Conservation (phyloP, 2,113 vertebrate genomes). For the Scalopus aquaticus region DNA sequence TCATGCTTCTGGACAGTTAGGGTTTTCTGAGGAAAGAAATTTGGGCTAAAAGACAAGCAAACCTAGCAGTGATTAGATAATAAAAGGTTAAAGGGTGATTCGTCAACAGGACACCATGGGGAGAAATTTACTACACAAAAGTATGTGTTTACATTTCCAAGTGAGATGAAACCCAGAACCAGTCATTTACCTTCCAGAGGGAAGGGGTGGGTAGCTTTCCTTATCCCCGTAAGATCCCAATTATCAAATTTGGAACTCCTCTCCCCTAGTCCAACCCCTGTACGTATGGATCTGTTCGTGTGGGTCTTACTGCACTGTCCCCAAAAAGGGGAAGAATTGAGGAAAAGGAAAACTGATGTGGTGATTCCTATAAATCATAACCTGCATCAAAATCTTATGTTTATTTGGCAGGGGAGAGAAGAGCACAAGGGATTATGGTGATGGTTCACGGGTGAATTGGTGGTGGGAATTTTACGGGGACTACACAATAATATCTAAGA, state of each 20-base stretch:
- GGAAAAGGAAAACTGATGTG: background rate
- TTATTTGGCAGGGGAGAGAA: background rate
- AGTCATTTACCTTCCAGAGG: background rate
- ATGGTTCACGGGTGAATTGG: no score
- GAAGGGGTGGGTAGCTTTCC: background rate
- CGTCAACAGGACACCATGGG: background rate
- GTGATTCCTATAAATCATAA: background rate
- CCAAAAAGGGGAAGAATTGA: background rate
- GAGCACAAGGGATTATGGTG: no score
- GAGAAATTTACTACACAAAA: background rate
- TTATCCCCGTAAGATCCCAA: background rate
- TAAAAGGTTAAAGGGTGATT: background rate
- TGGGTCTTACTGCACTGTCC: background rate
- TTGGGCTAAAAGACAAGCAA: background rate
- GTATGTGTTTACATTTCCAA: background rate
- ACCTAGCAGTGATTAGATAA: background rate
- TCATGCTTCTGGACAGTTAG: background rate
- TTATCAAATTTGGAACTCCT: background rate
- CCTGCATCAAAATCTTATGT: background rate
- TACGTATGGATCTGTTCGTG: background rate
- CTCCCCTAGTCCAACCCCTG: background rate
- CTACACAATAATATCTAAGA: no score
- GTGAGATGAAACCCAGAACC: background rate
- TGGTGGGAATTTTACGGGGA: no score
- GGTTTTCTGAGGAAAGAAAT: constrained; percentile 20